phyloP scores from a whole-genome alignment of 2,888 invertebrate genomes.

The Agrenia bidenticulata region DNA sequence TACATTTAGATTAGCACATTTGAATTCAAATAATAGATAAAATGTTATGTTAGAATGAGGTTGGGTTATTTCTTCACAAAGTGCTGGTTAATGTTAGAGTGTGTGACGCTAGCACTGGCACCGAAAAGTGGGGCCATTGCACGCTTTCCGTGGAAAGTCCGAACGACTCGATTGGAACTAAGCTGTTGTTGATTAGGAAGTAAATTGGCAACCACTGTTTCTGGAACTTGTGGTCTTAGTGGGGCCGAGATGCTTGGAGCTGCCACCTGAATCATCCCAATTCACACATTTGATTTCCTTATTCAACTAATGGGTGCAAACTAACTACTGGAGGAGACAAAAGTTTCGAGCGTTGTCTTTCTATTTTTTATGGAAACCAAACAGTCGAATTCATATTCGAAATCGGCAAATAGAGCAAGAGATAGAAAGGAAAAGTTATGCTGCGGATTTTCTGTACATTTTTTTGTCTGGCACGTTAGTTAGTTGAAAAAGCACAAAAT shows the following conservation, averaged over 20 bases:
- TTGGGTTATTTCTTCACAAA: constrained; percentile 36
- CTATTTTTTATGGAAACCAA: too few species aligned
- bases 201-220: constrained; percentile 52
- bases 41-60: background rate
- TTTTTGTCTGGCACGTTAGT: too few species aligned
- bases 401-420: too few species aligned
- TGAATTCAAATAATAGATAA: constrained; percentile 8
- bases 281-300: constrained; percentile 24
- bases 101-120: constrained; percentile 37
- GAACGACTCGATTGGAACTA: constrained; percentile 51
- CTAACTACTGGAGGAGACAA: background rate
- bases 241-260: constrained; percentile 36
- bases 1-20: constrained; percentile 13
- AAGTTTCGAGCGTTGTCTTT: too few species aligned
- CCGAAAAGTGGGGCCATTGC: constrained; percentile 52
- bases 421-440: too few species aligned
- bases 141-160: constrained; percentile 52
- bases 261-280: constrained; percentile 48
- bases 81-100: constrained; percentile 37
- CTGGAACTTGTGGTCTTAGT: constrained; percentile 46
- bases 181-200: constrained; percentile 51
- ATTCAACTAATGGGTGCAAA: constrained; percentile 12
- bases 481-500: too few species aligned
- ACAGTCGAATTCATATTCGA: too few species aligned
- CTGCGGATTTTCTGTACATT: too few species aligned